These are phyloP conservation scores for Gallinago media DNA, from an alignment of 2,113 vertebrate genomes.

Conservation along the genomic window DNA sequence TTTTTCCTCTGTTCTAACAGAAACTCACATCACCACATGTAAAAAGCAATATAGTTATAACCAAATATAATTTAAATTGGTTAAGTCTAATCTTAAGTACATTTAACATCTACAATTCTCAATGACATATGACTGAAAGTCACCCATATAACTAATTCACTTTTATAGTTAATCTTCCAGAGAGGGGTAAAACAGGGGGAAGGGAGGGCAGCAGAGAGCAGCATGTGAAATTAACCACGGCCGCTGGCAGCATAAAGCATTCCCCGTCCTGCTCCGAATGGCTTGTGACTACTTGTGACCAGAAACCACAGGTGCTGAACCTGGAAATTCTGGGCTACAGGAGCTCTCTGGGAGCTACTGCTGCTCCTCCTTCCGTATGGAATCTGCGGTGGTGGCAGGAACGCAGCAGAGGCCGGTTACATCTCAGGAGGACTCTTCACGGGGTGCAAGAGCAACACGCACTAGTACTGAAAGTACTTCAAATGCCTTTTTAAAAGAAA, in stretches of 20 bases:
- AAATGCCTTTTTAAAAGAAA: not conserved
- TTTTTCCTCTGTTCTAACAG: not conserved
- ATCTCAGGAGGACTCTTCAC: not conserved
- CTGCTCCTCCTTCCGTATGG: not conserved
- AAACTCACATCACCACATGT: not conserved
- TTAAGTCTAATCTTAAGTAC: not conserved
- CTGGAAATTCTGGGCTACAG: not conserved
- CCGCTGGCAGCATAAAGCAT: not conserved
- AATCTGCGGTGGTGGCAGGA: not conserved
- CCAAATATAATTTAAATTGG: not conserved
- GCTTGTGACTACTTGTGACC: not conserved
- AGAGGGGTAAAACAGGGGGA: not conserved
- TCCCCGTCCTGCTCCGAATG: not conserved
- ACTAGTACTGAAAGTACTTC: not conserved
- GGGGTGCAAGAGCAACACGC: not conserved
- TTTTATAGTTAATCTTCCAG: not conserved
- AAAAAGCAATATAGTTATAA: not conserved
- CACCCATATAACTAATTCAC: not conserved
- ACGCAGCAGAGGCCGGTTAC: fast-evolving
- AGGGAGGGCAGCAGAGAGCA: fast-evolving
- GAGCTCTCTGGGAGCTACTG: not conserved
- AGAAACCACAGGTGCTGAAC: not conserved
- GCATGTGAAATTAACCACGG: not conserved
- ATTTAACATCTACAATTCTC: not conserved
- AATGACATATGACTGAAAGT: not conserved